These are phyloP conservation scores for Macropodus opercularis DNA, from an alignment of 2,797 vertebrate species.

Conservation along the genomic window DNA sequence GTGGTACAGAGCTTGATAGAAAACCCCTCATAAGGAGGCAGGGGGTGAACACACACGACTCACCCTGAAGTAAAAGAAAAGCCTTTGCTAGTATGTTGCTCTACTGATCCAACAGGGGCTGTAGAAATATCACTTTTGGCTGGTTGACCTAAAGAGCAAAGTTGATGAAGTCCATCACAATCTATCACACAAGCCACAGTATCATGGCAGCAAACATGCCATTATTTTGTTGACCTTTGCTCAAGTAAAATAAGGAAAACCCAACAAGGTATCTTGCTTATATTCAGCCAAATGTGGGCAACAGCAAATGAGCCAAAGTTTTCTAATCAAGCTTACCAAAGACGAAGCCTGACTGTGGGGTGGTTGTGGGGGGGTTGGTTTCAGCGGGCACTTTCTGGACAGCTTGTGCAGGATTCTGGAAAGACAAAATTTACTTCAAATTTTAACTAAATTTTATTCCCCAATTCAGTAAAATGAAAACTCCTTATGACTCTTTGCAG, in stretches of 20 bases:
- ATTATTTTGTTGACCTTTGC: not conserved
- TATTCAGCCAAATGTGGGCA: not conserved
- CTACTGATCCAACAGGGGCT: slow-evolving; percentile 49
- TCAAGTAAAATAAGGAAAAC: not conserved
- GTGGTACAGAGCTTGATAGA: not conserved
- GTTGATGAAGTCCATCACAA: slow-evolving; percentile 8
- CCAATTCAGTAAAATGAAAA: not conserved
- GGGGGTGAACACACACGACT: too few species aligned
- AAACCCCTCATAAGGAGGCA: too few species aligned
- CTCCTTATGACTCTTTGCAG: too few species aligned
- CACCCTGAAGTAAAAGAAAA: slow-evolving; percentile 77
- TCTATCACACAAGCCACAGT: not conserved
- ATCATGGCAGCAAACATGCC: not conserved
- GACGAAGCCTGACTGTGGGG: slow-evolving; percentile 61
- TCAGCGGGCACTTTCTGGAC: slow-evolving; percentile 67
- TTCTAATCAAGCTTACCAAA: slow-evolving; percentile 71
- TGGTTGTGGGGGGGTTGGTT: slow-evolving; percentile 16
- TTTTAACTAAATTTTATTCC: not conserved
- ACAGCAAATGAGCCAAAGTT: not conserved
- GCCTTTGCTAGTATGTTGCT: slow-evolving; percentile 72
- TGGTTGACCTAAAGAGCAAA: slow-evolving; percentile 49
- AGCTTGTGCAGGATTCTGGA: slow-evolving; percentile 69
- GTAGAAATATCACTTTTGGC: slow-evolving; percentile 66
- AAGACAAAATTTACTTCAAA: slow-evolving; percentile 28
- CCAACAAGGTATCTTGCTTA: not conserved